Percentiles rank a stretch among this genome's conserved stretches.
phyloP scores from a whole-genome alignment of 2,797 vertebrate genomes.

The Buceros bicornis region DNA sequence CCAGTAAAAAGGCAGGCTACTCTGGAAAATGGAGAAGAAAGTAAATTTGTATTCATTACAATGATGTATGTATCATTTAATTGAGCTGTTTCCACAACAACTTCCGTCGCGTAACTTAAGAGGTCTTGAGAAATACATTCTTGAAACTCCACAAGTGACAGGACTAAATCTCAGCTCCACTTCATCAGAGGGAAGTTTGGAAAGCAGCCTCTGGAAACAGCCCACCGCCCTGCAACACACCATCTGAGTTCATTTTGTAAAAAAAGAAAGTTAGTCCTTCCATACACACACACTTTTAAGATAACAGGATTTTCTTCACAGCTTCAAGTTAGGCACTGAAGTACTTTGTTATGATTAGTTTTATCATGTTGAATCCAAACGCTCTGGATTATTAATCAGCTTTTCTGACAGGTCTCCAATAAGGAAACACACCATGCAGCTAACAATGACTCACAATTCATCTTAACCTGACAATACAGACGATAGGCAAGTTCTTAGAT shows the following conservation, averaged over 20 bases:
- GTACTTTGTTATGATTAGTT: slow-evolving; percentile 53
- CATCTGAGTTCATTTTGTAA: slow-evolving; percentile 25
- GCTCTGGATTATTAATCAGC: slow-evolving; percentile 46
- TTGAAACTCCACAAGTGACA: not conserved
- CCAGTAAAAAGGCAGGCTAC: not conserved
- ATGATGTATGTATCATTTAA: not conserved
- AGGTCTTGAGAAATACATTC: not conserved
- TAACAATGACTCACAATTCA: slow-evolving; percentile 32
- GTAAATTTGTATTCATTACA: not conserved
- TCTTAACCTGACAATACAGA: slow-evolving; percentile 46
- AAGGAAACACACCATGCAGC: not conserved
- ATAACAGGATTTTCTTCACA: slow-evolving; percentile 63
- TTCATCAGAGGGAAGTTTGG: not conserved
- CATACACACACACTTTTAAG: slow-evolving; percentile 21
- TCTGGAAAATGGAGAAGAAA: not conserved
- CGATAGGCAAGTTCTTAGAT: slow-evolving; percentile 13
- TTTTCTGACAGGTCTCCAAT: slow-evolving; percentile 50
- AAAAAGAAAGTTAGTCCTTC: not conserved
- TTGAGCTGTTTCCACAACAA: not conserved
- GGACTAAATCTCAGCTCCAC: not conserved
- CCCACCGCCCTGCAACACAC: not conserved
- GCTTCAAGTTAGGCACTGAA: slow-evolving; percentile 29
- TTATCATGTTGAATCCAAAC: slow-evolving; percentile 59
- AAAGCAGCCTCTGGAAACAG: slow-evolving; percentile 44
- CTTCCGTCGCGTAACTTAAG: not conserved